Evolutionary conservation across 2,888 invertebrate genomes (phyloP).

Genomic region (Drosophila subsilvestris): DNA sequence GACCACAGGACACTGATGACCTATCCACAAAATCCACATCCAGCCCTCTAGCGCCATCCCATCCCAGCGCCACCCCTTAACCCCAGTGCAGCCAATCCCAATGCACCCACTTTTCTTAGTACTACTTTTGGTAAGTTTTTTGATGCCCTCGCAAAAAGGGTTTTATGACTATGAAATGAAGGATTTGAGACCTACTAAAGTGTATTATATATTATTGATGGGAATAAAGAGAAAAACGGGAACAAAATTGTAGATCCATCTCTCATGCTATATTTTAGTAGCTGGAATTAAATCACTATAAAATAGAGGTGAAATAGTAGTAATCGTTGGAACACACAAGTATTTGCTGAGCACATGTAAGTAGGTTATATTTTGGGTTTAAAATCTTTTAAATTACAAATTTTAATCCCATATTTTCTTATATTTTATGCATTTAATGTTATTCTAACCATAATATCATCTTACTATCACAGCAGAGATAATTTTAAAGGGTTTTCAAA

Average conservation of each 20-base stretch:
- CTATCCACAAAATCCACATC: slow-evolving; percentile 20
- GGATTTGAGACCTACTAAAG: not conserved
- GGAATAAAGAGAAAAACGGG: not conserved
- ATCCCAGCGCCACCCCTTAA: not conserved
- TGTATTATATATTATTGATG: not conserved
- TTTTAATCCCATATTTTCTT: no score
- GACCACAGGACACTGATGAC: slow-evolving; percentile 58
- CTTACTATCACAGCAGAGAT: no score
- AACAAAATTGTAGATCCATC: no score
- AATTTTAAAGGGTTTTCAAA: no score
- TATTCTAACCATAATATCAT: not conserved
- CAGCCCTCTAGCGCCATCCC: no score
- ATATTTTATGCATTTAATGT: not conserved
- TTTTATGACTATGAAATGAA: not conserved
- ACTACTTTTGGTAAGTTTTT: slow-evolving; percentile 20
- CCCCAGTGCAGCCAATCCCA: slow-evolving; percentile 11
- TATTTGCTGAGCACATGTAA: no score
- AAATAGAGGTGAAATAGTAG: no score
- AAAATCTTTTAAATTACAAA: no score
- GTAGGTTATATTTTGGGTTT: no score
- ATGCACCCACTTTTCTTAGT: slow-evolving; percentile 27
- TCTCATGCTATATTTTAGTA: no score
- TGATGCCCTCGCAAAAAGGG: not conserved
- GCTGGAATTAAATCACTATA: no score
- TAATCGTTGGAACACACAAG: no score